A percentile compares a stretch with the other conserved stretches of the same genome.
phyloP scores from a whole-genome alignment of 2,113 vertebrate species.

The Chloebia gouldiae region DNA sequence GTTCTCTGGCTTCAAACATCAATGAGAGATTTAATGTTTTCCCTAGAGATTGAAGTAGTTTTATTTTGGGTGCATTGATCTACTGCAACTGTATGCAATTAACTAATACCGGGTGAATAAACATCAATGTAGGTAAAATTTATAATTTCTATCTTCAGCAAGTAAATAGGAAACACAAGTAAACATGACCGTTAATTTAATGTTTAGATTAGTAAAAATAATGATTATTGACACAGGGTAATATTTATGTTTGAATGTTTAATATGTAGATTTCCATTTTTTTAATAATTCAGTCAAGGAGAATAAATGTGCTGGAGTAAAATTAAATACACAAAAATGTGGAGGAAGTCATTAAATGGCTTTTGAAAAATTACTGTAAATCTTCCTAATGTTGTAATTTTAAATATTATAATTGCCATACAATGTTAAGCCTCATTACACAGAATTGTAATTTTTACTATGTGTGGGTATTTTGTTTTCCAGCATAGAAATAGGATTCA shows the following conservation, averaged over 20 bases:
- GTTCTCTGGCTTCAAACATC: constrained; percentile 9
- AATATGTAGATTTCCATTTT: not conserved
- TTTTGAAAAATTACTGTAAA: not conserved
- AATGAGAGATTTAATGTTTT: constrained; percentile 24
- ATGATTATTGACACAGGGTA: not conserved
- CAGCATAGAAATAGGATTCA: not conserved
- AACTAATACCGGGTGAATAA: not conserved
- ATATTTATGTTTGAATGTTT: not conserved
- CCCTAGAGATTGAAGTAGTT: not conserved
- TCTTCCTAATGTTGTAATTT: not conserved
- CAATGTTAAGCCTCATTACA: not conserved
- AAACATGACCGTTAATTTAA: not conserved
- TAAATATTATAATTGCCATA: not conserved
- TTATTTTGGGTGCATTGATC: not conserved
- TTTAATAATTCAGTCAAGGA: not conserved
- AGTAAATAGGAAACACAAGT: not conserved
- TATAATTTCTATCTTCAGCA: not conserved
- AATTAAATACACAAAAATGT: not conserved
- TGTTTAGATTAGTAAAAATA: not conserved
- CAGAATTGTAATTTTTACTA: not conserved
- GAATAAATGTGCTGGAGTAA: not conserved
- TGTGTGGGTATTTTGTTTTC: not conserved
- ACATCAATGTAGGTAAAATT: not conserved
- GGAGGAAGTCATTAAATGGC: not conserved
- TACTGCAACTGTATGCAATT: not conserved